phyloP scores from a whole-genome alignment of 1,140 invertebrate genomes.

The Babylonia areolata region DNA sequence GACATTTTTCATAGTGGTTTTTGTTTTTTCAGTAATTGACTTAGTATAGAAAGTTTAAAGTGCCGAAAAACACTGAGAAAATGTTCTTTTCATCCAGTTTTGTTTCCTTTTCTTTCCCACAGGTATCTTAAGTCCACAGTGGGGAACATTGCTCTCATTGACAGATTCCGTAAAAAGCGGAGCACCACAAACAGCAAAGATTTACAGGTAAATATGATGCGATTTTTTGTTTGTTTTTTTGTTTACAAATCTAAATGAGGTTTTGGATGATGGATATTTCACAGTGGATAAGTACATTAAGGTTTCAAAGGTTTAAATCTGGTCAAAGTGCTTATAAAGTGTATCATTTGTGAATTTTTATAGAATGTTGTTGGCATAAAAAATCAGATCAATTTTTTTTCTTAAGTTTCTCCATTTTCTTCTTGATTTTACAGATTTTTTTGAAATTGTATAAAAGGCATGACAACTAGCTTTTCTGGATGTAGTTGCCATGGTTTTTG shows the following conservation, averaged over 20 bases:
- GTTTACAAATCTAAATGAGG: no score
- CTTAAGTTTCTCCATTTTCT: background rate
- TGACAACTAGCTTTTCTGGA: background rate
- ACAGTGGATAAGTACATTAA: background rate
- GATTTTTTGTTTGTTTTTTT: no score
- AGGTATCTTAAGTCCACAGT: conserved; percentile 98
- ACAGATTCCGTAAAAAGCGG: conserved; percentile 88
- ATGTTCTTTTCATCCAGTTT: no score
- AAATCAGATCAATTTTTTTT: background rate
- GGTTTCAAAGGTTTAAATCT: no score
- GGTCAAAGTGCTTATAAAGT: background rate
- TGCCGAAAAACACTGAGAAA: no score
- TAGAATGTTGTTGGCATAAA: background rate
- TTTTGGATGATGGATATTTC: no score
- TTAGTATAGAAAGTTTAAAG: no score
- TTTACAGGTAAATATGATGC: conserved; percentile 42
- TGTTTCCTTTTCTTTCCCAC: background rate
- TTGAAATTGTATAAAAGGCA: background rate
- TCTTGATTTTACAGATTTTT: background rate
- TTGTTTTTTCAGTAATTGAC: no score
- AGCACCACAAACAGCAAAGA: conserved; percentile 31
- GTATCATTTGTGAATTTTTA: background rate
- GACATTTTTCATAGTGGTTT: no score
- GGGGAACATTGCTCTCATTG: conserved; percentile 97
- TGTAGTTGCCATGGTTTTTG: background rate